These are phyloP conservation scores for Luperina testacea DNA, from an alignment of 2,888 invertebrate species.

Conservation along the genomic window DNA sequence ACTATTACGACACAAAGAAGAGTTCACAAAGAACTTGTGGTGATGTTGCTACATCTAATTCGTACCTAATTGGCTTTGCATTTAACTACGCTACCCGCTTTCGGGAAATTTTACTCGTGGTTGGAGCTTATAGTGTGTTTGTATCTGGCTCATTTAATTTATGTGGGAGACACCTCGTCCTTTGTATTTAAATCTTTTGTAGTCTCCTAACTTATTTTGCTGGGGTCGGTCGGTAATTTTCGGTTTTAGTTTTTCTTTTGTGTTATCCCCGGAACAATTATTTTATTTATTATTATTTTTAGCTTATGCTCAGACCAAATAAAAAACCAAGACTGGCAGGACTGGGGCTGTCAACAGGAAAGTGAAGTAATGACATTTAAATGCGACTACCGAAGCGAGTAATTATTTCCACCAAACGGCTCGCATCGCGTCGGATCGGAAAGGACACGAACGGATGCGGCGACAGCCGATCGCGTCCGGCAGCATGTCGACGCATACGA, in stretches of 20 bases:
- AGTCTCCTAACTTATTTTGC: slow-evolving; percentile 10
- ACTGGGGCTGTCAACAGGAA: too few species aligned
- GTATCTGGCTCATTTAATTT: slow-evolving; percentile 47
- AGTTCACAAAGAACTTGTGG: slow-evolving; percentile 52
- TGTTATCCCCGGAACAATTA: background rate
- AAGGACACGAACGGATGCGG: too few species aligned
- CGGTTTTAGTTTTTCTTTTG: background rate
- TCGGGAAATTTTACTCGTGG: slow-evolving; percentile 41
- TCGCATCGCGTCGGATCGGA: too few species aligned
- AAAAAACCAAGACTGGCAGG: too few species aligned
- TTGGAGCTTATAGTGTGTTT: slow-evolving; percentile 42
- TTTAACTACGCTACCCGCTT: slow-evolving; percentile 42
- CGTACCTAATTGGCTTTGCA: slow-evolving; percentile 57
- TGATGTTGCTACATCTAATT: slow-evolving; percentile 57
- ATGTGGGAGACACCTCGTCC: slow-evolving; percentile 6
- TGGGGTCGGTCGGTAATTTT: background rate
- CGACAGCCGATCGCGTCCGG: too few species aligned
- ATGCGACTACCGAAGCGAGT: background rate
- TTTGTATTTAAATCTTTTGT: slow-evolving; percentile 25
- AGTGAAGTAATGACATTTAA: too few species aligned
- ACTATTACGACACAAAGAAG: slow-evolving; percentile 52
- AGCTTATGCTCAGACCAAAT: too few species aligned
- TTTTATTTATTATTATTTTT: background rate
- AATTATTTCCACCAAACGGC: background rate
- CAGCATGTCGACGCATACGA: too few species aligned